Evolutionary conservation across 1,140 invertebrate species (phyloP), one percentile per base, ranked within the genome.

Genomic region (Drosophila ohnishii): DNA sequence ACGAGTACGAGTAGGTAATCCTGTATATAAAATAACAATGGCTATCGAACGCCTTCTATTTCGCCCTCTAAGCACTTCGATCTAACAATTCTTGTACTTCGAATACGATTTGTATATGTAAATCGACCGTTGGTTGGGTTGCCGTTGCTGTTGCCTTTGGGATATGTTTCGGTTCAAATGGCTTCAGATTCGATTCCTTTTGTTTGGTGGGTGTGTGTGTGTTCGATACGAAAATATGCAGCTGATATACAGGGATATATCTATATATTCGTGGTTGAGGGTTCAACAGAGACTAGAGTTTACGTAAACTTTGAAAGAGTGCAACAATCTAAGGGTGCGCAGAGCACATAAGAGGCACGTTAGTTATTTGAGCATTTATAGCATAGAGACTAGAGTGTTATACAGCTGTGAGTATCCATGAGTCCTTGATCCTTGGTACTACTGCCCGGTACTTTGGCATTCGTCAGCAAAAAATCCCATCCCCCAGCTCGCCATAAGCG

Each of bases 11-110:
- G 47, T 55, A 67, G 50, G 60, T 56, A 57, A 51, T 76, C 35
- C 44, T 14, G 74, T 76, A 75, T 84, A 85, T 78, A 85, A 82
- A 84, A 86, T 81, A 71, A 86, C 74, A 81, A 71, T 64, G 80
- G 75, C 70, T 78, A 63, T 64, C 42, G 42, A 61, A 63, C 58
- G 51, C 45, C 22, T 67, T 47, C 45, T 55, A 30, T 37, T 30
- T 39, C 19, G 60, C 16, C 50, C 32, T 22, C 32, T 42, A 67
- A 63, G 25, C 58, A 40, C 35, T 34, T 37, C 45, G 61, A 53
- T 53, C 50, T 53, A 53, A 66, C 61, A 50, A 50, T 50, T 65
- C 76, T 84, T 83, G 80, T 84, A 83, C 80, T 83, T 83, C 28
- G 60, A 51, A 78, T 75, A 62, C 37, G 39, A 45, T 45, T 80